phyloP scores from a whole-genome alignment of 2,888 invertebrate species.

The Cosmopolites sordidus region DNA sequence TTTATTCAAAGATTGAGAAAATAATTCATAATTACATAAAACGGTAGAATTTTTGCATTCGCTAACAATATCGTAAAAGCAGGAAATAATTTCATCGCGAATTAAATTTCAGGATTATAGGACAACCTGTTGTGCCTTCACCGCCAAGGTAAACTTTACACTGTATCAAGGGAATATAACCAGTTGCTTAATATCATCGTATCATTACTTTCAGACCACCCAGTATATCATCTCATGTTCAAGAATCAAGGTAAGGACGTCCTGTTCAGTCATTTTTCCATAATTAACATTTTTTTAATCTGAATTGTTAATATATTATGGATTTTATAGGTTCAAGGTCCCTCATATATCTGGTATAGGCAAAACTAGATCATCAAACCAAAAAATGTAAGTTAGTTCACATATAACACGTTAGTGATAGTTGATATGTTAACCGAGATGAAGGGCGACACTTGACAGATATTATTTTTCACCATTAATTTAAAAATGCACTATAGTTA shows the following conservation, averaged over 20 bases:
- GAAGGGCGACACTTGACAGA: no score
- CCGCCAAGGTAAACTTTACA: constrained; percentile 14
- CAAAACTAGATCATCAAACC: constrained; percentile 3
- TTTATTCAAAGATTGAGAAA: no score
- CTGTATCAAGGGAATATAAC: neutral
- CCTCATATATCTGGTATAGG: constrained; percentile 3
- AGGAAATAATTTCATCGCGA: no score
- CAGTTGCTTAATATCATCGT: neutral
- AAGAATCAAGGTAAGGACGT: constrained; percentile 2
- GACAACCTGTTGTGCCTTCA: neutral
- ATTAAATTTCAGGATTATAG: neutral
- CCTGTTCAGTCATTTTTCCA: neutral
- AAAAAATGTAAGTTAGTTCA: constrained; percentile 12
- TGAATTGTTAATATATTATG: neutral
- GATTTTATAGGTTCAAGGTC: neutral
- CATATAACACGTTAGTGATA: no score
- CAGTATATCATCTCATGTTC: constrained; percentile 1
- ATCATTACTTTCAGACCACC: constrained; percentile 2
- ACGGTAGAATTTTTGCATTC: no score
- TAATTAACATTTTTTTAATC: neutral
- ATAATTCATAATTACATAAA: no score
- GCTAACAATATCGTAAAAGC: no score
- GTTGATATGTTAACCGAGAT: no score
- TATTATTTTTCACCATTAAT: no score
- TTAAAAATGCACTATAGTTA: no score